Base-by-base conservation (phyloP, 2,888 invertebrate species). In the Dione juno region DNA sequence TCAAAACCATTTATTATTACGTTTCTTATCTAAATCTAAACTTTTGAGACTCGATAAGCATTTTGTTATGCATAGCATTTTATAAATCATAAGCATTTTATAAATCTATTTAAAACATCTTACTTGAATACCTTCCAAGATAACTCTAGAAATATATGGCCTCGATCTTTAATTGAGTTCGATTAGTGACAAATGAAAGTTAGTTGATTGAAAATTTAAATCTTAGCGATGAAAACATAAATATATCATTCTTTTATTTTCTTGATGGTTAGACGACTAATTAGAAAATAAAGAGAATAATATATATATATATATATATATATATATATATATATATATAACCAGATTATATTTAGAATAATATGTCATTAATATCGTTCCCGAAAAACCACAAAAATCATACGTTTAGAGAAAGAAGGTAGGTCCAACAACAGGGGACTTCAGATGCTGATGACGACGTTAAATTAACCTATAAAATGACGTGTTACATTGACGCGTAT, bases 51-150 rank as follows among this genome's bases (percentile, higher is more conserved):
- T 37, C n/a, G 10, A 37, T 54, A 37, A n/a, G 54, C 28, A 54
- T 16, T 54, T 28, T n/a, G 35, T 35, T 5, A n/a, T n/a, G n/a
- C 35, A n/a, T n/a, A n/a, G n/a, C n/a, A n/a, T n/a, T n/a, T n/a
- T n/a, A n/a, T n/a, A 37, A 54, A 54, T 37, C 35, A 45, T n/a
- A 11, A n/a, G 10, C 19, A 19, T 6, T 16, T 40, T 16, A n/a
- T 11, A 37, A 11, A 16, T 57, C 16, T 37, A 57, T 16, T 57
- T 11, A 40, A 57, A 7, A 57, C 37, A 57, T 57, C 37, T 57
- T 57, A 57, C 37, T 57, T 57, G 37, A 57, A 57, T 57, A 57
- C 16, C 16, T 57, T 57, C 57, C 37, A 57, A 57, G 40, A 57
- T 57, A 57, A 57, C 57, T 57, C 37, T 57, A 57, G 16, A 57